Conservation (phyloP, 2,113 vertebrate species). For the Microcebus jonahi region DNA sequence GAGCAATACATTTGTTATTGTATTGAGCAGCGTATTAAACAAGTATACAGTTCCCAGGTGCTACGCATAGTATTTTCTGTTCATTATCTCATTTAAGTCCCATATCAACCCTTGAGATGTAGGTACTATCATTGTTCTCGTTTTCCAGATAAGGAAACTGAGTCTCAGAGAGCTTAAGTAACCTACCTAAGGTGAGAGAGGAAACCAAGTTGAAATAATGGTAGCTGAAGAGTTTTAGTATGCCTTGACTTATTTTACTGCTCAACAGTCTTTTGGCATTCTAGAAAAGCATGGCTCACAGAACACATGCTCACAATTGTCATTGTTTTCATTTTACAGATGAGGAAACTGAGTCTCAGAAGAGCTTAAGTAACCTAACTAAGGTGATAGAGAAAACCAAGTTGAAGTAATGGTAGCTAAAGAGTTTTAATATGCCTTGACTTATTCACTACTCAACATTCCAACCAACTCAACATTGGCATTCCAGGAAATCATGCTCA, state of each 20-base stretch:
- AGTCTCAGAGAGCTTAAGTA: background rate
- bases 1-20: background rate
- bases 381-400: background rate
- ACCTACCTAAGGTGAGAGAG: background rate
- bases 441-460: background rate
- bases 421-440: background rate
- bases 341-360: background rate
- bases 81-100: background rate
- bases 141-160: background rate
- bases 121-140: background rate
- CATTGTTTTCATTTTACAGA: background rate
- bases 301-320: background rate
- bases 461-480: no score
- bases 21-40: no score
- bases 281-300: background rate
- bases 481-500: background rate
- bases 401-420: background rate
- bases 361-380: background rate
- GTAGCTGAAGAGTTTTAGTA: background rate
- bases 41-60: background rate
- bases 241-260: background rate
- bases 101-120: background rate
- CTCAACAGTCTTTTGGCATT: background rate
- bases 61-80: background rate
- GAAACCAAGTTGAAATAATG: background rate